These are phyloP conservation scores for Nymphalis urticae DNA, from an alignment of 2,888 invertebrate species.

Conservation along the genomic window DNA sequence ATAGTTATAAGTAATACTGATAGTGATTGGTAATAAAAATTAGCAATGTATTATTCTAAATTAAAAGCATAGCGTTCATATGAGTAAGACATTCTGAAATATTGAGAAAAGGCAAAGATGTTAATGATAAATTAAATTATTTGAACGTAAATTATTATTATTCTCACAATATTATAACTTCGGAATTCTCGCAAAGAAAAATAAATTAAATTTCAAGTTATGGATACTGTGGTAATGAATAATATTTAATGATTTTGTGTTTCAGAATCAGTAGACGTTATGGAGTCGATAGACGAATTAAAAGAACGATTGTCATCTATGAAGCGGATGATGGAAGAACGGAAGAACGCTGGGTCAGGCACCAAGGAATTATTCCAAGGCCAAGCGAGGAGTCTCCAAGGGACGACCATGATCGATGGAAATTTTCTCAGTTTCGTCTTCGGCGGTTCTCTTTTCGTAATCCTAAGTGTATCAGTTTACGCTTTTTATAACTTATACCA, in stretches of 20 bases:
- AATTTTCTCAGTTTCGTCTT: slow-evolving; percentile 92
- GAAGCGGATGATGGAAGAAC: slow-evolving; percentile 90
- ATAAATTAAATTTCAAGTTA: too few relatives aligned
- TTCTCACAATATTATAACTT: too few relatives aligned
- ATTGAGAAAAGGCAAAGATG: too few relatives aligned
- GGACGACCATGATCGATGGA: slow-evolving; percentile 88
- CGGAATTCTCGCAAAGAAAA: too few relatives aligned
- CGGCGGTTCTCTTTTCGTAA: slow-evolving; percentile 88
- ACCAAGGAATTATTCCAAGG: slow-evolving; percentile 76
- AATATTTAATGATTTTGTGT: slow-evolving; percentile 21
- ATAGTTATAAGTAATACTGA: too few relatives aligned
- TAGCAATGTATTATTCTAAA: too few relatives aligned
- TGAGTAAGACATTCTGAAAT: too few relatives aligned
- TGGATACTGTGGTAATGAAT: too few relatives aligned
- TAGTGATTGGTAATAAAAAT: too few relatives aligned
- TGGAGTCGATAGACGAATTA: slow-evolving; percentile 90
- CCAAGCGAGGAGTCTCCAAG: slow-evolving; percentile 72
- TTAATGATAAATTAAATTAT: too few relatives aligned
- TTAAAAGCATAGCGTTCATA: too few relatives aligned
- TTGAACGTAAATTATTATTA: too few relatives aligned
- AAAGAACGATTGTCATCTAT: slow-evolving; percentile 89
- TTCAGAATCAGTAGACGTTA: slow-evolving; percentile 70
- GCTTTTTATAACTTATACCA: slow-evolving; percentile 92
- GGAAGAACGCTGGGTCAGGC: slow-evolving; percentile 77
- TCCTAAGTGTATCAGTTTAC: slow-evolving; percentile 90